These are phyloP conservation scores for Muntiacus muntjak DNA, from an alignment of 2,113 vertebrate species.

Conservation along the genomic window DNA sequence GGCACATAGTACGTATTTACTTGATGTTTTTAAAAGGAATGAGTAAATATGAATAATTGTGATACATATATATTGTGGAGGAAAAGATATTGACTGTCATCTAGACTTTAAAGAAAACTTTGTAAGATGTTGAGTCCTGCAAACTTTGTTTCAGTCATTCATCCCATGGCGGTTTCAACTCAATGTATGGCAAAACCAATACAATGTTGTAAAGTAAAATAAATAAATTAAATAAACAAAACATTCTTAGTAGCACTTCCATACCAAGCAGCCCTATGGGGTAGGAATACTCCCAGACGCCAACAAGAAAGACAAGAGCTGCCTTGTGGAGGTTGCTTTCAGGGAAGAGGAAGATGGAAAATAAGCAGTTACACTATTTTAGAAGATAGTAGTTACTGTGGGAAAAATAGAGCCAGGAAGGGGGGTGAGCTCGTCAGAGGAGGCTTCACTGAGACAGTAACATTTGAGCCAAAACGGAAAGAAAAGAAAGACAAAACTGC, in stretches of 20 bases:
- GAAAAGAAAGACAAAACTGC: neutral
- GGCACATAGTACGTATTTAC: neutral
- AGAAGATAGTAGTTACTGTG: neutral
- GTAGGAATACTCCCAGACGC: neutral
- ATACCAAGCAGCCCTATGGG: neutral
- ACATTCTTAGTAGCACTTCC: neutral
- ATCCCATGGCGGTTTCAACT: neutral
- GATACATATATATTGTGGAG: neutral
- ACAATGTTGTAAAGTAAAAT: too few relatives aligned
- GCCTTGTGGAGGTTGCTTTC: neutral
- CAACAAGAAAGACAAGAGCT: neutral
- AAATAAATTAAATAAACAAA: too few relatives aligned
- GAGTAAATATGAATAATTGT: neutral
- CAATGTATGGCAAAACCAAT: too few relatives aligned
- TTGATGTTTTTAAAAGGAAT: neutral
- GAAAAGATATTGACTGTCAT: neutral
- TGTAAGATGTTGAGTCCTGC: neutral
- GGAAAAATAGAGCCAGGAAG: neutral
- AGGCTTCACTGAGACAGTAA: neutral
- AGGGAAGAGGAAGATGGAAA: neutral
- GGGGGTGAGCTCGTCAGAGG: neutral
- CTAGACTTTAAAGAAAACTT: neutral
- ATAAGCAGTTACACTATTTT: neutral
- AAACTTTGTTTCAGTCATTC: neutral
- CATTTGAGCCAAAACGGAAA: neutral